A percentile compares a stretch with the other conserved stretches of the same genome.
phyloP scores from a whole-genome alignment of 1,140 invertebrate genomes.

The Chironomus tepperi region DNA sequence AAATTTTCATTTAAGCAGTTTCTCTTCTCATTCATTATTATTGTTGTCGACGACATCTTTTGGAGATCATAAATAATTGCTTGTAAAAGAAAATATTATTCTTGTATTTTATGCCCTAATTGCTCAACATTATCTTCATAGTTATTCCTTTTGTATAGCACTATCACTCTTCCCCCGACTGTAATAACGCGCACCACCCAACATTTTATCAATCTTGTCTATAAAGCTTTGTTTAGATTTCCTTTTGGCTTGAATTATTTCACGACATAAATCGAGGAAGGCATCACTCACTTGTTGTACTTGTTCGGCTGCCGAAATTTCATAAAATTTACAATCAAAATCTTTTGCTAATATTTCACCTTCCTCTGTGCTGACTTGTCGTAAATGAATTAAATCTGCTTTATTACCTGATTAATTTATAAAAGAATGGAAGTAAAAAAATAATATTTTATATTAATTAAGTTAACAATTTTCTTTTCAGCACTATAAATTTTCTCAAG shows the following conservation, averaged over 20 bases:
- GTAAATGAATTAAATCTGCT: constrained; percentile 81
- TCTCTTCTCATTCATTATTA: background rate
- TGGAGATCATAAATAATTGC: constrained; percentile 1
- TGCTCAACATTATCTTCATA: background rate
- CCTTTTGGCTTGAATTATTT: constrained; percentile 64
- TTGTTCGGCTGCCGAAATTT: constrained; percentile 82
- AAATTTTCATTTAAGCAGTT: too few relatives aligned
- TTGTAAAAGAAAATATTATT: background rate
- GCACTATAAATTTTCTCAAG: too few relatives aligned
- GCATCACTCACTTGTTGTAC: constrained; percentile 69
- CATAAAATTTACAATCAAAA: constrained; percentile 77
- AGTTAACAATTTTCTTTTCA: too few relatives aligned
- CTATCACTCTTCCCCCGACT: constrained; percentile 77
- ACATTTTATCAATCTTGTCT: constrained; percentile 62
- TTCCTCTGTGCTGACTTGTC: constrained; percentile 81
- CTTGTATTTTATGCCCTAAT: too few relatives aligned
- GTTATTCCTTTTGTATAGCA: constrained; percentile 69
- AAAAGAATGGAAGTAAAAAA: background rate
- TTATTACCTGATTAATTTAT: constrained; percentile 67
- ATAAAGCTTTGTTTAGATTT: constrained; percentile 75
- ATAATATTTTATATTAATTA: too few relatives aligned
- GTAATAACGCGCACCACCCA: constrained; percentile 60
- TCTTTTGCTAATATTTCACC: constrained; percentile 81
- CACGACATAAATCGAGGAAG: constrained; percentile 74
- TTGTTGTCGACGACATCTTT: background rate